phyloP scores from a whole-genome alignment of 2,113 vertebrate species.

The Solea senegalensis region DNA sequence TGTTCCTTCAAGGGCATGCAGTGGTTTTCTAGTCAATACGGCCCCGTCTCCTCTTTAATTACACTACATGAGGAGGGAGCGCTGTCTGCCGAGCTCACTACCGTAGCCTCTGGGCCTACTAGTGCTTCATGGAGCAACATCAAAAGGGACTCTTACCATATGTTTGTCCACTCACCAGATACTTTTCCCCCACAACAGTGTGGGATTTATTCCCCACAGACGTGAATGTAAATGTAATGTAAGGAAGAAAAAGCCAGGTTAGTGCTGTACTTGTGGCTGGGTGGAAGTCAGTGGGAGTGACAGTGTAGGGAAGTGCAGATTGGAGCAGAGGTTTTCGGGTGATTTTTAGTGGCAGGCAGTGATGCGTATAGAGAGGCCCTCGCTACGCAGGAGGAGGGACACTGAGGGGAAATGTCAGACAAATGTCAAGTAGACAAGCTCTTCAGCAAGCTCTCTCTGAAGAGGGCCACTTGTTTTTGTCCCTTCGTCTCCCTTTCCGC shows the following conservation, averaged over 20 bases:
- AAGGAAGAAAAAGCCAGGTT: constrained; percentile 32
- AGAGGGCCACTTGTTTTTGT: constrained; percentile 26
- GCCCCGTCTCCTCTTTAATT: constrained; percentile 83
- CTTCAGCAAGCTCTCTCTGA: constrained; percentile 48
- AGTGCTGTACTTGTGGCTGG: constrained; percentile 19
- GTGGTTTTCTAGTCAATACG: constrained; percentile 82
- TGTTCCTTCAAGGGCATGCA: constrained; percentile 83
- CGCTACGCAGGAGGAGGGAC: constrained; percentile 45
- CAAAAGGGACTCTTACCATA: constrained; percentile 39
- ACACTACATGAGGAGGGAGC: constrained; percentile 74
- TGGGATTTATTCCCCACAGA: constrained; percentile 5
- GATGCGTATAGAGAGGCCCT: constrained; percentile 50
- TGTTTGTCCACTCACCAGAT: constrained; percentile 49
- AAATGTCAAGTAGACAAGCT: constrained; percentile 84
- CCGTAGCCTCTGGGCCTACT: constrained; percentile 64
- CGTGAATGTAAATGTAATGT: constrained; percentile 7
- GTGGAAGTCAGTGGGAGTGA: constrained; percentile 48
- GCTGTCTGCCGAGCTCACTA: constrained; percentile 63
- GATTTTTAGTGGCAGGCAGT: constrained; percentile 57
- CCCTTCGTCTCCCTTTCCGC: background rate
- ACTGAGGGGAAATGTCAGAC: constrained; percentile 80
- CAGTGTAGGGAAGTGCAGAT: constrained; percentile 39
- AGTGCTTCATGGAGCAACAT: constrained; percentile 43
- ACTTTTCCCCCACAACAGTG: constrained; percentile 26
- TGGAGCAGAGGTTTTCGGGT: constrained; percentile 43